Evolutionary conservation across 2,888 invertebrate species (phyloP), one percentile per base, ranked within the genome.

Genomic region (Alloplasta piceator): DNA sequence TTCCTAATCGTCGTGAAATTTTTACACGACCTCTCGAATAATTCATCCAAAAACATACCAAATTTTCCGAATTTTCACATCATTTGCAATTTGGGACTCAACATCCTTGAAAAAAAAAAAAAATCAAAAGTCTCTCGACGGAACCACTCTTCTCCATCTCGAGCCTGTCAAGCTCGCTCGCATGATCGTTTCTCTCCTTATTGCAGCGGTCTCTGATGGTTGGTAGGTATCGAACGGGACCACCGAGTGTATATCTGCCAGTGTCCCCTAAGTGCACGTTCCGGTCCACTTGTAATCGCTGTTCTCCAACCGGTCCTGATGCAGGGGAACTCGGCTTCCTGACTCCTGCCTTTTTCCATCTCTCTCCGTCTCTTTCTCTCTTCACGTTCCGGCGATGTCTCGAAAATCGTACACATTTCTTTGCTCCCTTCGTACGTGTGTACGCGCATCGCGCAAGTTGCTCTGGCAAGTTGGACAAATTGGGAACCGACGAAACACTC

Each of bases 271-370:
- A 68, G 70, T 80, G 72, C 80, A 72, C 80, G 76, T 76, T 80
- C 76, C 80, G 80, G 80, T 80, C 77, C 77, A 77, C 77, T 80
- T 77, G 80, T 80, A 77, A 80, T 68, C 72, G 77, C 77, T 72
- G 77, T 73, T 72, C 77, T 77, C 76, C 80, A 60, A 80, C 80
- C 80, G 80, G 80, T 80, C 80, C 72, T 73, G 77, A 56, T 63
- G 55, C 63, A 43, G 43, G 26, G 41, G 60, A 76, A 41, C 43
- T 43, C 48, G 61, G 80, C 67, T 72, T 77, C 58, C 76, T 68
- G 73, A 76, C 76, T 80, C 66, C 2, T n/a, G 5, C 48, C 10
- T 36, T 56, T 38, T 66, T 50, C 38, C 43, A 58, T 52, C 43
- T 36, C 64, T 66, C 60, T 41, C 70, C 50, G 36, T 43, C 60